These are phyloP conservation scores for Brassicogethes aeneus DNA, from an alignment of 2,888 invertebrate genomes.

Conservation along the genomic window DNA sequence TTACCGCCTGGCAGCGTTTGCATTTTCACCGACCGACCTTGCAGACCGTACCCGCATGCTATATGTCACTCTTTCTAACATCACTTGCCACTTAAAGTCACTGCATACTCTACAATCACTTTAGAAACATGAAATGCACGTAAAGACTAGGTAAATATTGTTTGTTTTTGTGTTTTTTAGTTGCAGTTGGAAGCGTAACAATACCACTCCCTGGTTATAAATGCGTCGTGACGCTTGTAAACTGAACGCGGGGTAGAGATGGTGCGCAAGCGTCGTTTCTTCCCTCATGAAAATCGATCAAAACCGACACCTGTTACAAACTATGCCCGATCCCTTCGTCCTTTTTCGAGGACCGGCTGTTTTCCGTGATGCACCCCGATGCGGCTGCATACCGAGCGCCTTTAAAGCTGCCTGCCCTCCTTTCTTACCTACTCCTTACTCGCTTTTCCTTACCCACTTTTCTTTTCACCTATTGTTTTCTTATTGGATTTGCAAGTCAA, in stretches of 20 bases:
- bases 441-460: background rate
- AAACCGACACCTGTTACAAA: constrained; percentile 41
- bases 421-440: too few species aligned
- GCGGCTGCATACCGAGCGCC: constrained; percentile 7
- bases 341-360: constrained; percentile 3
- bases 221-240: constrained; percentile 32
- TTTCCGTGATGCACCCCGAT: constrained; percentile 5
- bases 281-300: constrained; percentile 35
- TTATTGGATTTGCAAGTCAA: constrained; percentile 3
- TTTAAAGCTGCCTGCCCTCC: background rate
- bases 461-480: background rate
- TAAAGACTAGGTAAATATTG: background rate
- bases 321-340: constrained; percentile 10
- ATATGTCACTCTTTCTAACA: too few species aligned
- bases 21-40: too few species aligned
- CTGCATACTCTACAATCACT: background rate
- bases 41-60: too few species aligned
- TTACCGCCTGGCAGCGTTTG: too few species aligned
- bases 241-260: constrained; percentile 31
- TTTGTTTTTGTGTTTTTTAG: background rate
- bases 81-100: background rate
- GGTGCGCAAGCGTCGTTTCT: constrained; percentile 27
- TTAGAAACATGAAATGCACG: background rate
- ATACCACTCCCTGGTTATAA: constrained; percentile 39
- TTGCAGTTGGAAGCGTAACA: too few species aligned